Conservation (phyloP, 2,797 vertebrate genomes). For the Vespertilio murinus region DNA sequence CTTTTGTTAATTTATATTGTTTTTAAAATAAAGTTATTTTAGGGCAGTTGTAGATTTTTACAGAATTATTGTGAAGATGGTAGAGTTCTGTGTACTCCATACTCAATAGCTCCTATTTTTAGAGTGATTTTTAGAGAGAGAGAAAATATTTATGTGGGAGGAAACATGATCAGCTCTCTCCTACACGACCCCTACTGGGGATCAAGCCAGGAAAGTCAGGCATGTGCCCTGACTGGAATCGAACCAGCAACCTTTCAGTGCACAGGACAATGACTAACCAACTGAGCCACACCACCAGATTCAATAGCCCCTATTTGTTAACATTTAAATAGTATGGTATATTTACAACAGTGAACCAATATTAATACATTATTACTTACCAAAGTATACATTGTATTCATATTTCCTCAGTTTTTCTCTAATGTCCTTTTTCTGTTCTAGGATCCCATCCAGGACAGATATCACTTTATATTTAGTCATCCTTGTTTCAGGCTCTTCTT, state of each 20-base stretch:
- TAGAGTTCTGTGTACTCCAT: background rate
- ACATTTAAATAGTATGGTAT: background rate
- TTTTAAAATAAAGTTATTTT: conserved; percentile 44
- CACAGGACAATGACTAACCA: background rate
- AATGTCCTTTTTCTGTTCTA: conserved; percentile 36
- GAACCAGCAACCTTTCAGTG: background rate
- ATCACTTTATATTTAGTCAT: conserved; percentile 3
- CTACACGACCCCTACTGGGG: background rate
- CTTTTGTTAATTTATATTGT: conserved; percentile 35
- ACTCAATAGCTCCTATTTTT: background rate
- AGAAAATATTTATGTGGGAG: background rate
- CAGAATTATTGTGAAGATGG: conserved; percentile 30
- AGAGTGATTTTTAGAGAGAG: background rate
- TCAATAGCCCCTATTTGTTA: background rate
- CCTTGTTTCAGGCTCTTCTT: conserved; percentile 14
- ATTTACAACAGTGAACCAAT: conserved; percentile 26
- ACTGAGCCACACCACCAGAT: background rate
- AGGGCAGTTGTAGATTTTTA: background rate
- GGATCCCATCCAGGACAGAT: background rate
- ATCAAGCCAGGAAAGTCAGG: background rate
- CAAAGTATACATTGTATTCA: background rate
- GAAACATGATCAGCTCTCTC: background rate
- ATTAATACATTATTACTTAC: conserved; percentile 31
- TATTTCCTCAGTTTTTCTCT: background rate
- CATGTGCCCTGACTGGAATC: background rate